Evolutionary conservation across 2,113 vertebrate species (phyloP).

Genomic region (Corythaeola cristata): DNA sequence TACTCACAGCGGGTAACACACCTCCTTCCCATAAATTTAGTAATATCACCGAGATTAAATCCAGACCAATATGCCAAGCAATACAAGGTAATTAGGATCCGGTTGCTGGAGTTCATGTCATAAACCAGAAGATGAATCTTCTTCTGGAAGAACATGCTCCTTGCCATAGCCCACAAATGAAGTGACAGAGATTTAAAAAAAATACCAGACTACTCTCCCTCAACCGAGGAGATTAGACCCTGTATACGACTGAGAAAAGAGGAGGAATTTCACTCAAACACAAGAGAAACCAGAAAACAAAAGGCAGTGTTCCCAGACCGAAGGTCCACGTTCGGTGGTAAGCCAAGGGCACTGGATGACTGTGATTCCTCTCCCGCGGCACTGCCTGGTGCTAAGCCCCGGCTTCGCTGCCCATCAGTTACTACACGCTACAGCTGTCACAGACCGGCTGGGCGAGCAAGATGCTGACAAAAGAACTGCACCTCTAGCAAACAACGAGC

Average conservation of each 20-base stretch:
- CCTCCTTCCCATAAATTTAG: background rate
- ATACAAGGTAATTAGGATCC: background rate
- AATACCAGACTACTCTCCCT: background rate
- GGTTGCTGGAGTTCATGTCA: background rate
- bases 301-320: background rate
- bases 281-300: background rate
- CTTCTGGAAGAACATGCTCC: background rate
- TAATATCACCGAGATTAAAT: background rate
- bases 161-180: background rate
- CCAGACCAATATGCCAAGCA: background rate
- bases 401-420: background rate
- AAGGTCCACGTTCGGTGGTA: background rate
- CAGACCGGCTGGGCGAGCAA: background rate
- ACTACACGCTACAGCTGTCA: background rate
- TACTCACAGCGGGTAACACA: background rate
- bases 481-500: background rate
- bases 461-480: background rate
- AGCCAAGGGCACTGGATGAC: background rate
- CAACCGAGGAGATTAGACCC: background rate
- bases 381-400: conserved; percentile 26
- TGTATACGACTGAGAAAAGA: background rate
- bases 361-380: background rate
- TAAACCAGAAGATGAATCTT: background rate
- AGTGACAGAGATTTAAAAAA: background rate
- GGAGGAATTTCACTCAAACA: background rate